phyloP scores from a whole-genome alignment of 2,113 vertebrate genomes.

The Cynoglossus semilaevis region DNA sequence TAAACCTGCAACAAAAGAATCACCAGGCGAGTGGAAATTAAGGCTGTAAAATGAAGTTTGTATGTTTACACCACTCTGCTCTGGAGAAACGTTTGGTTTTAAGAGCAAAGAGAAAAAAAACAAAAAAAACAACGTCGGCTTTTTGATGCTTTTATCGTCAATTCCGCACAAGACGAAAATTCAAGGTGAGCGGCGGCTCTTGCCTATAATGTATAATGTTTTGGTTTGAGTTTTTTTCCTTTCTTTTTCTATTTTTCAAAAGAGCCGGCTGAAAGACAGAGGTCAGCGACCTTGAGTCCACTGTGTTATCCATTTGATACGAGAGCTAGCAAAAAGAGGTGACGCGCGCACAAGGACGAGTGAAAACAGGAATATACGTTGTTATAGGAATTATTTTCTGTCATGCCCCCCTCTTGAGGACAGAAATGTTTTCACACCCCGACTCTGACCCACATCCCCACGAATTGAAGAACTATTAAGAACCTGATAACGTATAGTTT shows the following conservation, averaged over 20 bases:
- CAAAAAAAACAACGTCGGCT: neutral
- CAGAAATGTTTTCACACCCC: too few relatives aligned
- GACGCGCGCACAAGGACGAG: slow-evolving; percentile 2
- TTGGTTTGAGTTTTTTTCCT: neutral
- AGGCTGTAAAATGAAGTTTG: neutral
- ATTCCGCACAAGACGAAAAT: neutral
- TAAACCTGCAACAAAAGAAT: too few relatives aligned
- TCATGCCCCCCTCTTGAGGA: too few relatives aligned
- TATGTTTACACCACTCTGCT: neutral
- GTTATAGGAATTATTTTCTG: too few relatives aligned
- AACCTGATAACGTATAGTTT: too few relatives aligned
- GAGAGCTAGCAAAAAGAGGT: slow-evolving; percentile 32
- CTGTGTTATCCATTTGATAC: neutral
- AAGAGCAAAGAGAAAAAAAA: neutral
- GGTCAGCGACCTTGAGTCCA: slow-evolving; percentile 26
- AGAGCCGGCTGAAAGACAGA: slow-evolving; percentile 5
- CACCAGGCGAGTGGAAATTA: too few relatives aligned
- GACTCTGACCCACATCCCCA: too few relatives aligned
- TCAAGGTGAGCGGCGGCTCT: slow-evolving; percentile 9
- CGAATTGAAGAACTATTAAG: too few relatives aligned
- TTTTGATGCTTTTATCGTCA: slow-evolving; percentile 7
- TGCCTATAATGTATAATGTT: neutral
- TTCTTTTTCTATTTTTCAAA: neutral
- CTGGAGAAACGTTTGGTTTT: neutral
- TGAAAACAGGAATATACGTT: too few relatives aligned